Conservation (phyloP, 2,113 vertebrate species). For the Nyctereutes procyonoides region DNA sequence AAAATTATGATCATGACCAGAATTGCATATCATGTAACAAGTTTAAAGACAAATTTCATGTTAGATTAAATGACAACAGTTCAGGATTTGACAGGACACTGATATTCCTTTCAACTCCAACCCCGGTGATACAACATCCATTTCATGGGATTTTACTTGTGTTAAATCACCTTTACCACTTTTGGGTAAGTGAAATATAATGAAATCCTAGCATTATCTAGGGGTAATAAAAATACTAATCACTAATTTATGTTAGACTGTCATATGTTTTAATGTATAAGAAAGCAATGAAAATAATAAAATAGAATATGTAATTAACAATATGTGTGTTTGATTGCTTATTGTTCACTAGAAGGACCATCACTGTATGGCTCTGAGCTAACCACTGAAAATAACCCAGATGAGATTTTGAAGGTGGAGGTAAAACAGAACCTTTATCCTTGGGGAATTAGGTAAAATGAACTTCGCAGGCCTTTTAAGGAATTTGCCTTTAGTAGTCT, state of each 20-base stretch:
- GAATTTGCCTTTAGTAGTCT: neutral
- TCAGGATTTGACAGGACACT: neutral
- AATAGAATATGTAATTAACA: neutral
- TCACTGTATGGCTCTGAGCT: neutral
- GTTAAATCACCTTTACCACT: neutral
- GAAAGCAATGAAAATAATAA: neutral
- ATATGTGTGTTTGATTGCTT: neutral
- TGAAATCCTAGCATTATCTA: neutral
- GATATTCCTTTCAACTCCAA: neutral
- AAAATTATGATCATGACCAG: neutral
- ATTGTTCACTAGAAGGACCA: neutral
- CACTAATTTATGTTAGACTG: neutral
- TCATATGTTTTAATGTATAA: neutral
- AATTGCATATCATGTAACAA: neutral
- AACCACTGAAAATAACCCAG: neutral
- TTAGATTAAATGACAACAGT: neutral
- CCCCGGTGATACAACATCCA: neutral
- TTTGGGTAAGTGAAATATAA: neutral
- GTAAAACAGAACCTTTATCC: neutral
- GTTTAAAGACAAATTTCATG: neutral
- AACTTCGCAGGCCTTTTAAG: neutral
- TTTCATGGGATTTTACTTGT: neutral
- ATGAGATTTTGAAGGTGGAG: neutral
- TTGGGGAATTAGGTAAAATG: neutral
- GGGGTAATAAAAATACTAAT: neutral